Conservation (phyloP, 2,888 invertebrate genomes). For the Ennomos erosarius region DNA sequence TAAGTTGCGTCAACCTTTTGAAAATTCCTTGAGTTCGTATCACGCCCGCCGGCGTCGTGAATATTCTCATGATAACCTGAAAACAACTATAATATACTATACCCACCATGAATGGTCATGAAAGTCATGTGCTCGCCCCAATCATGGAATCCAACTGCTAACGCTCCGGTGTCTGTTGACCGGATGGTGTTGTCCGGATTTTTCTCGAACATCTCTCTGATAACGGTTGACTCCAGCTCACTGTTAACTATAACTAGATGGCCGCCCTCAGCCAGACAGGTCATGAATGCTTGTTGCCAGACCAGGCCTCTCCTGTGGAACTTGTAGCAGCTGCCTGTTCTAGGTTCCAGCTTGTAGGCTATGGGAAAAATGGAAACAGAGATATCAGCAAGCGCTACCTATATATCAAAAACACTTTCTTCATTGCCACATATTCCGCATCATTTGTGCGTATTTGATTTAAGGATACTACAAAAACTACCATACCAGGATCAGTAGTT, state of each 20-base stretch:
- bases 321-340: conserved; percentile 63
- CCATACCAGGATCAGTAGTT: conserved; percentile 40
- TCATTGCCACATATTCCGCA: too few relatives aligned
- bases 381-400: background rate
- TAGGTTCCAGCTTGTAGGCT: conserved; percentile 36
- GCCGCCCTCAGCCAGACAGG: conserved; percentile 60
- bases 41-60: too few relatives aligned
- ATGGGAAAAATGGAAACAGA: background rate
- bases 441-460: too few relatives aligned
- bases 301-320: conserved; percentile 53
- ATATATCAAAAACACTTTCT: too few relatives aligned
- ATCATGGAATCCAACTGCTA: conserved; percentile 49
- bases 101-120: conserved; percentile 53
- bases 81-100: background rate
- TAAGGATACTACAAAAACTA: too few relatives aligned
- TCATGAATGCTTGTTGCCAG: conserved; percentile 56
- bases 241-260: conserved; percentile 60
- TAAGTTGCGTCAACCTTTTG: too few relatives aligned
- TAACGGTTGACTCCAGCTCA: conserved; percentile 44
- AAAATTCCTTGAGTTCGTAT: too few relatives aligned
- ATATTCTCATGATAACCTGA: background rate
- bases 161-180: conserved; percentile 28
- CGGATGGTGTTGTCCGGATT: conserved; percentile 30
- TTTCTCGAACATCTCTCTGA: conserved; percentile 45
- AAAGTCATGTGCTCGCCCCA: conserved; percentile 49